Evolutionary conservation across 2,113 vertebrate genomes (phyloP).

Genomic region (Anolis sagrei): DNA sequence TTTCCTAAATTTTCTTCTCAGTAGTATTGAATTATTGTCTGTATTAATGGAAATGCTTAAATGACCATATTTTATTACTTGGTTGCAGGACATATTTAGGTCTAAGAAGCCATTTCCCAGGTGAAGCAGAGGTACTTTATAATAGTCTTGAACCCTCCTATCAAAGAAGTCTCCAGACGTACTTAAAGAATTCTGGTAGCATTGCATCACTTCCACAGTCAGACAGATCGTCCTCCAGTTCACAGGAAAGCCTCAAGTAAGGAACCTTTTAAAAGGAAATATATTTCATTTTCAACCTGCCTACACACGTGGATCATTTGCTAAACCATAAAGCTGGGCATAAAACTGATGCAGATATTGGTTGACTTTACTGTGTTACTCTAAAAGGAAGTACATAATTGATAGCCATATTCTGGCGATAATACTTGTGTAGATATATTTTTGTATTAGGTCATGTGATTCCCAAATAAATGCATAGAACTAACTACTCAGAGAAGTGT

Average conservation of each 20-base stretch:
- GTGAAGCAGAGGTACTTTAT: slow-evolving; percentile 89
- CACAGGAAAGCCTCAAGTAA: slow-evolving; percentile 99
- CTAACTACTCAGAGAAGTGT: not conserved
- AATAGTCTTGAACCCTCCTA: slow-evolving; percentile 93
- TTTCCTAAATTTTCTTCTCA: not conserved
- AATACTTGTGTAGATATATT: not conserved
- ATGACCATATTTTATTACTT: slow-evolving; percentile 11
- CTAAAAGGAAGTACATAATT: too few species aligned
- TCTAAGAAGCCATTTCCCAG: slow-evolving; percentile 93
- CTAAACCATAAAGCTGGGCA: not conserved
- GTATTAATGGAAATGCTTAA: not conserved
- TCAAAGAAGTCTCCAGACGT: slow-evolving; percentile 93
- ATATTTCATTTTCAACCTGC: too few species aligned
- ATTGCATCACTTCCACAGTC: slow-evolving; percentile 95
- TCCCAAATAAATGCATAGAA: not conserved
- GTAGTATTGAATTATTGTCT: not conserved
- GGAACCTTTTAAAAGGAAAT: slow-evolving; percentile 42
- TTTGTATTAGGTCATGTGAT: not conserved
- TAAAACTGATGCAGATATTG: not conserved
- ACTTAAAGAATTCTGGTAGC: slow-evolving; percentile 91
- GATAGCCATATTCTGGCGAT: not conserved
- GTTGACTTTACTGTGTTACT: not conserved
- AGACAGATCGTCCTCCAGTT: slow-evolving; percentile 97
- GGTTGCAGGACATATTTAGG: slow-evolving; percentile 90
- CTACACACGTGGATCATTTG: not conserved